Evolutionary conservation across 2,888 invertebrate genomes (phyloP).

Genomic region (Ormyrus labotus): DNA sequence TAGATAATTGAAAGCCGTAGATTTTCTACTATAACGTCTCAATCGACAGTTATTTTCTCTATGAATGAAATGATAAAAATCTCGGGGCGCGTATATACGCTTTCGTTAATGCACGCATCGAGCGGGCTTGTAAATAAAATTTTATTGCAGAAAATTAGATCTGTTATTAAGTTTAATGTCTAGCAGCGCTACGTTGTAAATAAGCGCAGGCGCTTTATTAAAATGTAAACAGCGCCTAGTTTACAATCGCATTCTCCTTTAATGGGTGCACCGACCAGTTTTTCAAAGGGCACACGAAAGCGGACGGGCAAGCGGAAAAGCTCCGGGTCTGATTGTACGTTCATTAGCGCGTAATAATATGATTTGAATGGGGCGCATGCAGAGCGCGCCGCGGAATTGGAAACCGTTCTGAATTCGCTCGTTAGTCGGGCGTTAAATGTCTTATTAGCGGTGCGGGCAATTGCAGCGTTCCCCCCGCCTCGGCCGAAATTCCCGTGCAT

Average conservation of each 20-base stretch:
- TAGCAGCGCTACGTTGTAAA: too few species aligned
- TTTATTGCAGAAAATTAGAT: conserved; percentile 21
- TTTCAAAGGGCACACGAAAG: too few species aligned
- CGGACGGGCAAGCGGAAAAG: too few species aligned
- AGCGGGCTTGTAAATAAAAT: conserved; percentile 27
- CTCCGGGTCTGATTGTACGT: too few species aligned
- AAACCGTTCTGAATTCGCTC: background rate
- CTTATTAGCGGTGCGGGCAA: conserved; percentile 36
- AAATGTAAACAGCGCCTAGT: too few species aligned
- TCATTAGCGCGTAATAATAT: too few species aligned
- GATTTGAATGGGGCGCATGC: too few species aligned
- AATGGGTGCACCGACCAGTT: too few species aligned
- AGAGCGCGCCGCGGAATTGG: too few species aligned
- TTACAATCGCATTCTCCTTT: too few species aligned
- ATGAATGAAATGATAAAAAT: conserved; percentile 21
- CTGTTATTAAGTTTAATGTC: conserved; percentile 3
- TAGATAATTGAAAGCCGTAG: conserved; percentile 44
- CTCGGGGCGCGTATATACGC: background rate
- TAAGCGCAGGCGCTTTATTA: too few species aligned
- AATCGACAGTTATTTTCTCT: conserved; percentile 36
- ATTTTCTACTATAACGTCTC: conserved; percentile 47
- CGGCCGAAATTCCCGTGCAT: conserved; percentile 38
- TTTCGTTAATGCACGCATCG: background rate
- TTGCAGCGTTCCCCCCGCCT: background rate
- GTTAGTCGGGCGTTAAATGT: conserved; percentile 14